A percentile compares a stretch with the other conserved stretches of the same genome.
Conservation (phyloP, 1,140 invertebrate genomes). For the Metopolophium dirhodum region DNA sequence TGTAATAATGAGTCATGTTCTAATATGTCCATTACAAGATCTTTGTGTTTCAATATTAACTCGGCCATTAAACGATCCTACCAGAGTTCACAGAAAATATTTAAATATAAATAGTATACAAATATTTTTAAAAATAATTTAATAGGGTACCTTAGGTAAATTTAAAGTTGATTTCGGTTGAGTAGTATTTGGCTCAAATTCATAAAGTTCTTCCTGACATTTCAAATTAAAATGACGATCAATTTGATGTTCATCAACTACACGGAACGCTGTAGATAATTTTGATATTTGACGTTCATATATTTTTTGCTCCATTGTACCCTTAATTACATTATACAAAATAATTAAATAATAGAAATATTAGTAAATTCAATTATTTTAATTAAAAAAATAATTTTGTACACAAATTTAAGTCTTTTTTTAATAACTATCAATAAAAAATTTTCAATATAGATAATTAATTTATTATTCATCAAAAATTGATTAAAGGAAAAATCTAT, state of each 20-base stretch:
- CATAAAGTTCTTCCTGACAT: slow-evolving; percentile 89
- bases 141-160: slow-evolving; percentile 61
- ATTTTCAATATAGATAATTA: not conserved
- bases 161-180: slow-evolving; percentile 61
- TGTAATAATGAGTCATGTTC: slow-evolving; percentile 94
- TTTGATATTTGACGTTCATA: slow-evolving; percentile 97
- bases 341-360: not conserved
- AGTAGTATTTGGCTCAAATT: slow-evolving; percentile 75
- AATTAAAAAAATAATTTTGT: not conserved
- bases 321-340: slow-evolving; percentile 63
- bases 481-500: not conserved
- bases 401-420: not conserved
- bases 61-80: slow-evolving; percentile 84
- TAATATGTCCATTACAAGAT: slow-evolving; percentile 80
- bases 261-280: slow-evolving; percentile 89
- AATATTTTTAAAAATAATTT: not conserved
- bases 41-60: slow-evolving; percentile 75
- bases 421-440: not conserved
- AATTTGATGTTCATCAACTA: slow-evolving; percentile 97
- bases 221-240: slow-evolving; percentile 90
- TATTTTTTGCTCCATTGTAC: slow-evolving; percentile 99
- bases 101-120: not conserved
- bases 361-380: too few species aligned
- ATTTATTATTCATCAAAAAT: not conserved
- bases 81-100: not conserved